Percentiles rank a stretch among this genome's conserved stretches.
Evolutionary conservation across 1,140 invertebrate genomes (phyloP).

Genomic region (Panulirus ornatus): DNA sequence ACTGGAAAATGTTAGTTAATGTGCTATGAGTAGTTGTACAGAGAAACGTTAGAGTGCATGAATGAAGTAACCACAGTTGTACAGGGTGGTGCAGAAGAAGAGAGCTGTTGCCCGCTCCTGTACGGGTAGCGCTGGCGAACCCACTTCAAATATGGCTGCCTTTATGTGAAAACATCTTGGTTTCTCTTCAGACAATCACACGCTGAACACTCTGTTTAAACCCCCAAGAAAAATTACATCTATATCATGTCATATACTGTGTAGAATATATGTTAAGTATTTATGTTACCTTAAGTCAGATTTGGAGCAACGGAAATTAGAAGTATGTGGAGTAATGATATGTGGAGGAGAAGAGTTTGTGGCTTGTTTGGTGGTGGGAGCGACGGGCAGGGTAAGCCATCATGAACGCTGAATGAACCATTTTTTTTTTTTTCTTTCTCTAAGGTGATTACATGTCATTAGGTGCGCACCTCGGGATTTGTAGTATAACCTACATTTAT

Average conservation of each 20-base stretch:
- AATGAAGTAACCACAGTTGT: no score
- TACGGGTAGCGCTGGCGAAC: no score
- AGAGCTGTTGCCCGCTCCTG: no score
- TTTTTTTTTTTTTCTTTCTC: slow-evolving; percentile 1
- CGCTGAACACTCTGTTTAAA: no score
- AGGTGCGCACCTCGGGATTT: neutral
- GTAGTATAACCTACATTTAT: neutral
- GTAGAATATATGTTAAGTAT: neutral
- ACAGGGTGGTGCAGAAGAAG: no score
- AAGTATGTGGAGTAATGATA: neutral
- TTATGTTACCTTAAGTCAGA: neutral
- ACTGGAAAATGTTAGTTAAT: no score
- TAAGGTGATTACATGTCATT: neutral
- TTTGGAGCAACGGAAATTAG: neutral
- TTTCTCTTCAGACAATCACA: no score
- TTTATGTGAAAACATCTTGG: no score
- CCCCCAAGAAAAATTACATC: neutral
- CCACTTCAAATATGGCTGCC: no score
- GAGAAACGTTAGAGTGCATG: no score
- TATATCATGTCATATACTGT: neutral
- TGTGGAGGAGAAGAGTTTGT: neutral
- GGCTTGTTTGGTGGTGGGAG: neutral
- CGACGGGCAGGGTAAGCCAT: neutral
- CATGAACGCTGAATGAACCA: neutral
- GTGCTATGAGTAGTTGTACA: no score